Evolutionary conservation across 2,888 invertebrate species (phyloP).

Genomic region (Chironomus riparius): DNA sequence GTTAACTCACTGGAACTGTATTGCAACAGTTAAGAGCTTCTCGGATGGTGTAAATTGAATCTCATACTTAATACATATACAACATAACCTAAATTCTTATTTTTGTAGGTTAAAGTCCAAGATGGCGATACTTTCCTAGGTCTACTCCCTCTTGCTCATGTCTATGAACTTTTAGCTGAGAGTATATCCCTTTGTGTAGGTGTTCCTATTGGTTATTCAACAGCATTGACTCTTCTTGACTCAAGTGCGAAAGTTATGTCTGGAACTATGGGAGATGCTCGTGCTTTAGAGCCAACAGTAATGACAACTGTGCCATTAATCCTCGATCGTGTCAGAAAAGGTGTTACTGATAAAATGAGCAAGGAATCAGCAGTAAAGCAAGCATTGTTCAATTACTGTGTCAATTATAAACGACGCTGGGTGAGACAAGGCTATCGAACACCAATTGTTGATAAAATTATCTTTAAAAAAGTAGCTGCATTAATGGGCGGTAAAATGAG

Average conservation of each 20-base stretch:
- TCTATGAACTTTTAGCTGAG: slow-evolving; percentile 91
- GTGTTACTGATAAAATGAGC: slow-evolving; percentile 87
- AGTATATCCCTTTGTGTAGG: slow-evolving; percentile 75
- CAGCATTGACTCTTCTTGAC: slow-evolving; percentile 86
- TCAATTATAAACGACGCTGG: slow-evolving; percentile 85
- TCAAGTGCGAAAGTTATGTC: slow-evolving; percentile 91
- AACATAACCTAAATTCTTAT: too few species aligned
- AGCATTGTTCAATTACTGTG: slow-evolving; percentile 87
- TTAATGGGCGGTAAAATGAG: slow-evolving; percentile 85
- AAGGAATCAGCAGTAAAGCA: slow-evolving; percentile 68
- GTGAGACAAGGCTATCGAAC: slow-evolving; percentile 72
- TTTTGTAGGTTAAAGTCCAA: slow-evolving; percentile 47
- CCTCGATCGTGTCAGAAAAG: slow-evolving; percentile 94
- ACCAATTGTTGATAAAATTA: slow-evolving; percentile 57
- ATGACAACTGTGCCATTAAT: slow-evolving; percentile 97
- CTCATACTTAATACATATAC: too few species aligned
- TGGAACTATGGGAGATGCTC: slow-evolving; percentile 90
- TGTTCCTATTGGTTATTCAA: slow-evolving; percentile 92
- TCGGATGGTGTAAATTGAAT: slow-evolving; percentile 55
- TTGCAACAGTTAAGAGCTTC: slow-evolving; percentile 70
- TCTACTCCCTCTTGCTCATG: slow-evolving; percentile 94
- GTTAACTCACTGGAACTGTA: slow-evolving; percentile 71
- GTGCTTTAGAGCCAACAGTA: slow-evolving; percentile 82
- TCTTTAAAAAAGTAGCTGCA: slow-evolving; percentile 43
- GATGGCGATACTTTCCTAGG: slow-evolving; percentile 83